Percentiles rank a stretch among this genome's conserved stretches.
Conservation (phyloP, 2,797 vertebrate genomes). For the Spheniscus humboldti region DNA sequence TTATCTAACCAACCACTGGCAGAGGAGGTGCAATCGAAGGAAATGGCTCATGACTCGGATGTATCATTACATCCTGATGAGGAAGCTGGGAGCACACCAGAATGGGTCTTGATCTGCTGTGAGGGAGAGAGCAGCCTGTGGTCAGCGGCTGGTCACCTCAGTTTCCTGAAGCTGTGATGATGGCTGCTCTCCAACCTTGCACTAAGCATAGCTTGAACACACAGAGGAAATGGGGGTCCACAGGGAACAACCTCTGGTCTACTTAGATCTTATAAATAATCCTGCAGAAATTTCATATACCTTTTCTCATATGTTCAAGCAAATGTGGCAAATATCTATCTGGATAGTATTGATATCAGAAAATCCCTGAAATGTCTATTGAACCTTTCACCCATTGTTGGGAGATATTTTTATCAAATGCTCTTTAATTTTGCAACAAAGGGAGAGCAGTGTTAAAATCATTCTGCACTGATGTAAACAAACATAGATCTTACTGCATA, state of each 20-base stretch:
- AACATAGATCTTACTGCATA: not conserved
- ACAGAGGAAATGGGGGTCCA: not conserved
- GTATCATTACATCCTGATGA: slow-evolving; percentile 14
- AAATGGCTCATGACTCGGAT: slow-evolving; percentile 21
- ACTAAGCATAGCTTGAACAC: not conserved
- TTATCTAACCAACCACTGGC: slow-evolving; percentile 25
- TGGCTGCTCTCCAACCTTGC: not conserved
- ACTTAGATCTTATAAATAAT: not conserved
- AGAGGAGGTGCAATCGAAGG: not conserved
- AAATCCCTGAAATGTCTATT: not conserved
- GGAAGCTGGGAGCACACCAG: not conserved
- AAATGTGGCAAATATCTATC: not conserved
- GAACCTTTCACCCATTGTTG: not conserved
- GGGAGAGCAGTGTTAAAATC: not conserved
- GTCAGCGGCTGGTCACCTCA: not conserved
- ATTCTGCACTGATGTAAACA: not conserved
- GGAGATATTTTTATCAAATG: not conserved
- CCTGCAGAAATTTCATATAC: not conserved
- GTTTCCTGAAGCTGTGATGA: not conserved
- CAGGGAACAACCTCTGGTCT: not conserved
- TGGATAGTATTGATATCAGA: not conserved
- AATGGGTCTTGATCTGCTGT: not conserved
- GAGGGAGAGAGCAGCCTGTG: not conserved
- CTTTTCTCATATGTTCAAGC: not conserved
- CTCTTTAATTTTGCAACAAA: not conserved